phyloP scores from a whole-genome alignment of 2,888 invertebrate genomes.

The Lomographa bimaculata region DNA sequence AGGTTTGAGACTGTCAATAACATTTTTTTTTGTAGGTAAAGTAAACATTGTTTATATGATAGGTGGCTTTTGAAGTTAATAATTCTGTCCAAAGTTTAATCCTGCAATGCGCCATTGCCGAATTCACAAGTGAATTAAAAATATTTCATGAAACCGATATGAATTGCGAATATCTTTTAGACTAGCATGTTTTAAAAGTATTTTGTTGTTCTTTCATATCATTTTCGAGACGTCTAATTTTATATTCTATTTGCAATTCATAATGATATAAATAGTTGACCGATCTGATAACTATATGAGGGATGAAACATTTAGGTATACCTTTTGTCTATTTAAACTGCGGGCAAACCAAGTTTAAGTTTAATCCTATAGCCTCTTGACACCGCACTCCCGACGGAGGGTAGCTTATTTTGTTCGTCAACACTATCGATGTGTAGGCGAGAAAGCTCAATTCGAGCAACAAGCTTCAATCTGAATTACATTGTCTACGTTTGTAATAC shows the following conservation, averaged over 20 bases:
- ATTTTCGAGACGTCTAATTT: slow-evolving; percentile 62
- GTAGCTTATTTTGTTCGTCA: slow-evolving; percentile 82
- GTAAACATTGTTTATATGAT: too few relatives aligned
- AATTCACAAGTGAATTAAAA: slow-evolving; percentile 50
- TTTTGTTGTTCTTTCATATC: slow-evolving; percentile 49
- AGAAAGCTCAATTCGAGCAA: slow-evolving; percentile 61
- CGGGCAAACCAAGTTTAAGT: slow-evolving; percentile 80
- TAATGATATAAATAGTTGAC: slow-evolving; percentile 73
- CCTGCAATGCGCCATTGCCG: slow-evolving; percentile 61
- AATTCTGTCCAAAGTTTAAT: slow-evolving; percentile 57
- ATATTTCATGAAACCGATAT: slow-evolving; percentile 44
- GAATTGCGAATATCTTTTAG: slow-evolving; percentile 38
- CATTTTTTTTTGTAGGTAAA: too few relatives aligned
- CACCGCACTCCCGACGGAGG: slow-evolving; percentile 73
- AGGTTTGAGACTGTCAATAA: too few relatives aligned
- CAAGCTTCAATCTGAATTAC: slow-evolving; percentile 62
- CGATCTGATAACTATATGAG: slow-evolving; percentile 68
- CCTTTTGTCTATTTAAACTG: slow-evolving; percentile 82
- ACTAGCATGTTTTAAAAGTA: slow-evolving; percentile 39
- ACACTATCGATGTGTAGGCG: slow-evolving; percentile 76
- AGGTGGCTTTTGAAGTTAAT: too few relatives aligned
- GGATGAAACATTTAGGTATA: slow-evolving; percentile 66
- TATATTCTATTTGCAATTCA: slow-evolving; percentile 67
- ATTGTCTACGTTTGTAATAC: slow-evolving; percentile 55
- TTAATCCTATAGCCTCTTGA: slow-evolving; percentile 83